Base-by-base conservation (phyloP, 2,888 invertebrate species). In the Megamerina dolium region DNA sequence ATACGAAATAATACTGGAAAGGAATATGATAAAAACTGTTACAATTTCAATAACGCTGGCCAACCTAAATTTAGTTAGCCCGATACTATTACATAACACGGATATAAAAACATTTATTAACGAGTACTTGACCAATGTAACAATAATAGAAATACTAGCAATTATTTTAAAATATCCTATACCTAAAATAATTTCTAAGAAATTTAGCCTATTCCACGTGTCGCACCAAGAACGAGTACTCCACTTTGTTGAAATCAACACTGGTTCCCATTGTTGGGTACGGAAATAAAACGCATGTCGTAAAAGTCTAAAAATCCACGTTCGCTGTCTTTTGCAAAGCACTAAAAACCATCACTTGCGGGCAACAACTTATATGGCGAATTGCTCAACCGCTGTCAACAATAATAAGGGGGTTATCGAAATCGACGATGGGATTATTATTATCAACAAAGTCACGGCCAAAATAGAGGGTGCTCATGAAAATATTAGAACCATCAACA, bases 1-100 rank as follows among this genome's bases (percentile, higher is more conserved):
- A 26, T 37, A 37, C 14, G 34, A 34, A 37, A 37, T n/a, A 37
- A 13, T 29, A 30, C 29, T 30, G 14, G 30, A 19, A 38, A 29
- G 37, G 19, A 37, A 37, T 29, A 29, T 17, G n/a, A 18, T 37
- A 13, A 37, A 37, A 38, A 9, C 19, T 19, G 19, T 30, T 19
- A 38, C 18, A 37, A 37, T 30, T 19, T 30, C 29, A 30, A 20
- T 37, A 37, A 30, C 29, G 4, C 14, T 37, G 8, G 30, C 37
- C 17, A 37, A 37, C 18, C 30, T 30, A 2, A 37, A 37, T 19
- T 19, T 29, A 13, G 14, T 30, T 19, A 38, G 6, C 12, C 21
- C 20, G 19, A 17, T 30, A 19, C 9, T 38, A 31, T 10, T 31
- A 12, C 20, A 37, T 14, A 30, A 10, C 29, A 37, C 8, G 13